Conservation (phyloP, 2,888 invertebrate genomes). For the Lasius platythorax region DNA sequence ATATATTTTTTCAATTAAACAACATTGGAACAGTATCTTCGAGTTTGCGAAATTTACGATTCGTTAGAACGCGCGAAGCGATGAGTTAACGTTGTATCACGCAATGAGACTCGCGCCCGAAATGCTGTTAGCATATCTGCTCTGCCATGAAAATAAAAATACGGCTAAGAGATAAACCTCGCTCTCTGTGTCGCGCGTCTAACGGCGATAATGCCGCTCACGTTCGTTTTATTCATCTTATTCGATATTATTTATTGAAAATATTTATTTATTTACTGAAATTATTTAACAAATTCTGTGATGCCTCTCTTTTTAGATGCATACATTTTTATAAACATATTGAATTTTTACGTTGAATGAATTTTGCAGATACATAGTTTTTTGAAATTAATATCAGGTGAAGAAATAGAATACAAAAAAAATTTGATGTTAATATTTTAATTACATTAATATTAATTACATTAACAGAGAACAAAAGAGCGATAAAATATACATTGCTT, state of each 20-base stretch:
- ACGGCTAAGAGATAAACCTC: constrained; percentile 58
- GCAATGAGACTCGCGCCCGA: constrained; percentile 47
- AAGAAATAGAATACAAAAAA: constrained; percentile 12
- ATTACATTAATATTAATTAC: background rate
- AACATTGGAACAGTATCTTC: constrained; percentile 58
- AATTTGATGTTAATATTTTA: background rate
- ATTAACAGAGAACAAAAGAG: background rate
- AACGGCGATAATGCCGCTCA: constrained; percentile 36
- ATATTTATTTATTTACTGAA: background rate
- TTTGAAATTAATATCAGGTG: background rate
- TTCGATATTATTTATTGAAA: background rate
- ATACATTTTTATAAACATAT: background rate
- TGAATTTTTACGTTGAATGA: background rate
- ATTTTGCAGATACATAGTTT: background rate
- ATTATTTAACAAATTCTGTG: background rate
- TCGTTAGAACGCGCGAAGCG: constrained; percentile 40
- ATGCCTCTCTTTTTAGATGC: background rate
- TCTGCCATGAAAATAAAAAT: constrained; percentile 57
- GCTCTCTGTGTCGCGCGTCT: constrained; percentile 43
- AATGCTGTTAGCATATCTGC: constrained; percentile 62
- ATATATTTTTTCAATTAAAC: constrained; percentile 73
- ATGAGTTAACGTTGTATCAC: constrained; percentile 35
- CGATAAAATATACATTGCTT: background rate
- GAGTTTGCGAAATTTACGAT: constrained; percentile 56
- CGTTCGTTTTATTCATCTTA: background rate